These are phyloP conservation scores for Parnassius apollo DNA, from an alignment of 2,888 invertebrate species.

Conservation along the genomic window DNA sequence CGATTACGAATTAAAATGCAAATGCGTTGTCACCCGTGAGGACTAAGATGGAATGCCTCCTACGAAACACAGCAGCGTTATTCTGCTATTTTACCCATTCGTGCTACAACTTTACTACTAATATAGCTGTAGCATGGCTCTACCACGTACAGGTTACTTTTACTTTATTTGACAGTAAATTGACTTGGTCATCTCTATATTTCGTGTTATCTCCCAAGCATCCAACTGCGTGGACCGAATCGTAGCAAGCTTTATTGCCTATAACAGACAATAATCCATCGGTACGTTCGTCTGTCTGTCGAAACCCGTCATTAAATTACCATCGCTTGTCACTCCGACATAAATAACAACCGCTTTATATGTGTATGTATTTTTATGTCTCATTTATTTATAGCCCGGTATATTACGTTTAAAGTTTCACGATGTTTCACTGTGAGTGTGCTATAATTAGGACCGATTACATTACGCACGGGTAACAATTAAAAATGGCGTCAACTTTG, in stretches of 20 bases:
- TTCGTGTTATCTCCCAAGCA: background rate
- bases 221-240: background rate
- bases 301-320: constrained; percentile 57
- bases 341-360: constrained; percentile 64
- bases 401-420: background rate
- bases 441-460: background rate
- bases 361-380: constrained; percentile 62
- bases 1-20: too few species aligned
- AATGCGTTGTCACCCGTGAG: too few species aligned
- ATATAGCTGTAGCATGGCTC: too few species aligned
- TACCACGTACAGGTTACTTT: too few species aligned
- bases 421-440: constrained; percentile 7
- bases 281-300: constrained; percentile 42
- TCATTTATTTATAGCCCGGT: constrained; percentile 33
- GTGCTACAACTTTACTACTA: too few species aligned
- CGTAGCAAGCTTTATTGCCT: constrained; percentile 13
- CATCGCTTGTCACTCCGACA: constrained; percentile 54
- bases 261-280: constrained; percentile 51
- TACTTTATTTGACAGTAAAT: too few species aligned
- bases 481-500: too few species aligned
- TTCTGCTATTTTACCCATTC: too few species aligned
- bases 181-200: too few species aligned
- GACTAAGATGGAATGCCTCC: too few species aligned
- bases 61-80: too few species aligned
- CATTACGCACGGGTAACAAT: too few species aligned